Conservation (phyloP, 1,140 invertebrate genomes). For the Thereuonema tuberculata region DNA sequence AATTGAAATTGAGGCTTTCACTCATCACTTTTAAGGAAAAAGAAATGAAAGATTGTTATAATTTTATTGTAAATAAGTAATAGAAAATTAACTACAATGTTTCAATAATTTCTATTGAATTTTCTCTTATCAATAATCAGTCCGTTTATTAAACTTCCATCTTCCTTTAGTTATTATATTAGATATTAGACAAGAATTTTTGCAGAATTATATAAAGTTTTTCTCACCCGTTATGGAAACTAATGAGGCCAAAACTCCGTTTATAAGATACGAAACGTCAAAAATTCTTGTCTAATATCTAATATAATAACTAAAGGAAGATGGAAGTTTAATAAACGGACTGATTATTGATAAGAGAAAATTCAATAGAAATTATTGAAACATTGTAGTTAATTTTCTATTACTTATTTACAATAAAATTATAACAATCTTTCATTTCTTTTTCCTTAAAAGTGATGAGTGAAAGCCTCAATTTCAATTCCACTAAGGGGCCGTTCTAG, state of each 20-base stretch:
- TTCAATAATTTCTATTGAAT: no score
- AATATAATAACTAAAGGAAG: not conserved
- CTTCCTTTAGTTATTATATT: not conserved
- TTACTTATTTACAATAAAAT: not conserved
- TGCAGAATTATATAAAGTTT: slow-evolving; percentile 33
- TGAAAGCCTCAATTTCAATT: no score
- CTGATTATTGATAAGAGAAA: not conserved
- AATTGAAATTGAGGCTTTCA: no score
- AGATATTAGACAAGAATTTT: not conserved
- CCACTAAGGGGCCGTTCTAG: no score
- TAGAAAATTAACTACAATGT: no score
- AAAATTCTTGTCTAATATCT: slow-evolving; percentile 45
- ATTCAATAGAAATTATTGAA: no score
- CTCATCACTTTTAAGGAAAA: no score
- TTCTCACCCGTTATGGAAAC: slow-evolving; percentile 65
- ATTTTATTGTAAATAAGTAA: not conserved
- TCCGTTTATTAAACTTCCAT: not conserved
- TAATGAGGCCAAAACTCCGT: slow-evolving; percentile 70
- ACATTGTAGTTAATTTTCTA: no score
- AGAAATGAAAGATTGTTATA: not conserved
- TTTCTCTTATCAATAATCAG: not conserved
- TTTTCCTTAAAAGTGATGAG: no score
- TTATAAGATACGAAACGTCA: slow-evolving; percentile 72
- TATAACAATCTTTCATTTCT: not conserved
- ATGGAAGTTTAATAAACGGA: not conserved